phyloP scores from a whole-genome alignment of 1,140 invertebrate genomes.

The Panagrolaimus sp. region DNA sequence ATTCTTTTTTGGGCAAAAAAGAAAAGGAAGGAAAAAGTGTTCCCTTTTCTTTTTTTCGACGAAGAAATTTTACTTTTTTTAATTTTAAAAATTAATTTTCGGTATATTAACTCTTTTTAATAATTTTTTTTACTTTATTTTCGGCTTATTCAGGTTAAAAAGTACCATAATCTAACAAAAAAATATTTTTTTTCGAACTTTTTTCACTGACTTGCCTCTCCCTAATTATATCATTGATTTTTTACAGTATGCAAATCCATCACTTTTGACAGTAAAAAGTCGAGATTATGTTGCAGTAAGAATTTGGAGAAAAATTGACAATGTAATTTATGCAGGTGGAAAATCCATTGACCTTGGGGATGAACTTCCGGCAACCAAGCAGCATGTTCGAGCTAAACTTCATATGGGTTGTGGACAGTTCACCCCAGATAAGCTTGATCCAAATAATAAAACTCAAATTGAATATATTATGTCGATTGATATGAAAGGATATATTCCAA shows the following conservation, averaged over 20 bases:
- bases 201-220: too few species aligned
- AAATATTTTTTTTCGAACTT: too few species aligned
- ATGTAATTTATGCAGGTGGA: neutral
- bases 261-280: neutral
- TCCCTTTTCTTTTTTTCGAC: too few species aligned
- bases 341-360: neutral
- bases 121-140: too few species aligned
- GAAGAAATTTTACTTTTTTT: too few species aligned
- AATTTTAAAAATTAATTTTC: too few species aligned
- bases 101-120: too few species aligned
- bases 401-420: slow-evolving; percentile 2
- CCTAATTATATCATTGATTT: too few species aligned
- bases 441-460: slow-evolving; percentile 6
- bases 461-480: slow-evolving; percentile 16
- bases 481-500: slow-evolving; percentile 9
- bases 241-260: neutral
- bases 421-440: neutral
- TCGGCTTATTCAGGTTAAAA: too few species aligned
- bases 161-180: too few species aligned
- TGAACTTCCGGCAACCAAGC: neutral
- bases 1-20: too few species aligned
- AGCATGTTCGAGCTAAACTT: slow-evolving; percentile 5
- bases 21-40: too few species aligned
- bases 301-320: slow-evolving; percentile 18
- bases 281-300: slow-evolving; percentile 3